Base-by-base conservation (phyloP, 2,113 vertebrate genomes). In the Eidolon helvum region DNA sequence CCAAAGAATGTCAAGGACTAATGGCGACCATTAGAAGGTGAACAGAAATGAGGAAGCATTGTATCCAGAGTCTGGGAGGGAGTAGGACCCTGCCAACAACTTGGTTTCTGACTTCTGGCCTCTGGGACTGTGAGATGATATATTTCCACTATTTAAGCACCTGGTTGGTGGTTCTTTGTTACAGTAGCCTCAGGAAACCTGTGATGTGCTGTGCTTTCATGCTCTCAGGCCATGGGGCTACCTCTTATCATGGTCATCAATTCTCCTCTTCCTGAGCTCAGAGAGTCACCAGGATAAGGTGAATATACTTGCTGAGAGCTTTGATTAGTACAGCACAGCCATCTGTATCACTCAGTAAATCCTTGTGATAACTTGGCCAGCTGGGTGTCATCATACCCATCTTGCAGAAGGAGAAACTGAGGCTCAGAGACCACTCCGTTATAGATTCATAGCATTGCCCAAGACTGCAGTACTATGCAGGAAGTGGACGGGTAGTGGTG, bases 171-270 rank as follows among this genome's bases (percentile, higher is more conserved):
- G 68, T 11, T 18, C 15, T 30, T 55, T 24, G 43, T 43, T 10
- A 3, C 0, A 5, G 16, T 4, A 15, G 19, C 26, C 10, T 22
- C 6, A 0, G 18, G 8, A 35, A 5, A 1, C 12, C 1, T 26
- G 8, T 0, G 26, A 10, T 5, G 8, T 8, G 38, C 2, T 3
- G 15, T 3, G 7, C 40, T 26, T 61, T 10, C 28, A 1, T 35
- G 30, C 1, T 48, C 28, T 28, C 21, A 10, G 24, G 21, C 24
- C 7, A 19, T 5, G 61, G 26, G 11, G 65, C 11, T 15, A 10
- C 12, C 24, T 1, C 5, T 24, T 22, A 6, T 18, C 14, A 22
- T 0, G 7, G 19, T 40, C 53, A 10, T 57, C 22, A 7, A 33
- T 4, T 11, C 10, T 79, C 33, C 69, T 87, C 48, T 33, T 88